Conservation (phyloP, 2,797 vertebrate species). For the Gadopsis bispinosus region DNA sequence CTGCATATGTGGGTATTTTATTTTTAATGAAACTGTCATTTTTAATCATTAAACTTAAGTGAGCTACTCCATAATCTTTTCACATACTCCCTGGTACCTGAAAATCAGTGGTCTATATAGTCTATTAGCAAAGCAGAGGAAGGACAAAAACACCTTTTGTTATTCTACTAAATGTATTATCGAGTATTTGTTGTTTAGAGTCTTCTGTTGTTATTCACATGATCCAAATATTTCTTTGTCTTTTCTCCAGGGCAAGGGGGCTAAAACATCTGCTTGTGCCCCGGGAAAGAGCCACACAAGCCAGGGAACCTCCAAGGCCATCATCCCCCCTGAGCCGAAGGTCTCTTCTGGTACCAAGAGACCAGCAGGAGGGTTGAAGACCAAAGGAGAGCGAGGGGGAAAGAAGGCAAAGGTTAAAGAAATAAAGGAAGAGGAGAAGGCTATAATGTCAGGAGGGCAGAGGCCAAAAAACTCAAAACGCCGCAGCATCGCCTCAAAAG, state of each 20-base stretch:
- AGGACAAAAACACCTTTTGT: not conserved
- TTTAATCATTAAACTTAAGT: not conserved
- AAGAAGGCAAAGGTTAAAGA: slow-evolving; percentile 77
- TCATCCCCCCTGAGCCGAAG: slow-evolving; percentile 57
- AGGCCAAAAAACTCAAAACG: slow-evolving; percentile 83
- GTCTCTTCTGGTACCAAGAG: slow-evolving; percentile 80
- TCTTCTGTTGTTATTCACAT: not conserved
- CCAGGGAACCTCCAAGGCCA: slow-evolving; percentile 54
- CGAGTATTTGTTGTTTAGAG: not conserved
- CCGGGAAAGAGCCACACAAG: slow-evolving; percentile 51
- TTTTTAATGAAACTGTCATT: not conserved
- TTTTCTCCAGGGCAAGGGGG: slow-evolving; percentile 67
- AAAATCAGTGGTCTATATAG: not conserved
- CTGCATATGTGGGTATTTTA: not conserved
- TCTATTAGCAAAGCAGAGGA: not conserved
- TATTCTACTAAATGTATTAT: not conserved
- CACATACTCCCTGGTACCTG: not conserved
- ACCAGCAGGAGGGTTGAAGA: slow-evolving; percentile 43
- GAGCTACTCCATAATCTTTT: not conserved
- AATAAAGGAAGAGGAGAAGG: slow-evolving; percentile 49
- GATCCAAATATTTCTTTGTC: not conserved
- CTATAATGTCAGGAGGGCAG: slow-evolving; percentile 38
- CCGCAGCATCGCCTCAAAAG: slow-evolving; percentile 88
- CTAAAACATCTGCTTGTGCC: slow-evolving; percentile 44
- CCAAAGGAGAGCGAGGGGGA: slow-evolving; percentile 51